Evolutionary conservation across 2,888 invertebrate species (phyloP).

Genomic region (Mellilla xanthometata): DNA sequence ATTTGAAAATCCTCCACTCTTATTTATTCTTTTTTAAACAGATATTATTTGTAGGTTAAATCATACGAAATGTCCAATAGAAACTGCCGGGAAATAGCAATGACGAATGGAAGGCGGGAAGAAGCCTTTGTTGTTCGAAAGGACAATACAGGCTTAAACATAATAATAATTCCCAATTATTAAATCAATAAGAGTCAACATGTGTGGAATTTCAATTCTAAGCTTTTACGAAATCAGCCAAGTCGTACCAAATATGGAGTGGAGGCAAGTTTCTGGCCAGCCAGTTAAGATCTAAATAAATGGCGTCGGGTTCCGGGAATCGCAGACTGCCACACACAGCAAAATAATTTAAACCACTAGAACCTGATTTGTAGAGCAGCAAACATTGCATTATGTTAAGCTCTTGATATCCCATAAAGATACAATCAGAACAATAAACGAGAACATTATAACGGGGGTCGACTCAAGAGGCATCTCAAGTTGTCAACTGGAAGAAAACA

Average conservation of each 20-base stretch:
- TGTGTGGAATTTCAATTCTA: neutral
- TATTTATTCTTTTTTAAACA: too few species aligned
- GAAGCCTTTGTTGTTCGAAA: too few species aligned
- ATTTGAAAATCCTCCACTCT: neutral
- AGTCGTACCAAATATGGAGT: slow-evolving; percentile 32
- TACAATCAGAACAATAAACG: slow-evolving; percentile 34
- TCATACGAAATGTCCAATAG: too few species aligned
- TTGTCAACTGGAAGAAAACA: slow-evolving; percentile 53
- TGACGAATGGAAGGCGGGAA: too few species aligned
- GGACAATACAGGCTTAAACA: too few species aligned
- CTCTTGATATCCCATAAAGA: slow-evolving; percentile 33
- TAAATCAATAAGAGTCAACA: too few species aligned
- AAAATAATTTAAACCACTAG: slow-evolving; percentile 36
- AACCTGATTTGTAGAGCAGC: slow-evolving; percentile 39
- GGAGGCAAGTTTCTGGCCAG: slow-evolving; percentile 45
- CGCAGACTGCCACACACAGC: slow-evolving; percentile 39
- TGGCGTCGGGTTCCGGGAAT: slow-evolving; percentile 46
- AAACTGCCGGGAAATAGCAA: too few species aligned
- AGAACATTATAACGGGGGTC: slow-evolving; percentile 37
- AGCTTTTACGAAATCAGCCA: slow-evolving; percentile 27
- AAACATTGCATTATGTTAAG: slow-evolving; percentile 29
- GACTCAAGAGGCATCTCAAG: slow-evolving; percentile 47
- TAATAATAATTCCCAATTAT: too few species aligned
- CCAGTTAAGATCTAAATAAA: slow-evolving; percentile 54
- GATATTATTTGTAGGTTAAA: too few species aligned